Base-by-base conservation (phyloP, 2,797 vertebrate genomes). In the Leptodactylus fallax region DNA sequence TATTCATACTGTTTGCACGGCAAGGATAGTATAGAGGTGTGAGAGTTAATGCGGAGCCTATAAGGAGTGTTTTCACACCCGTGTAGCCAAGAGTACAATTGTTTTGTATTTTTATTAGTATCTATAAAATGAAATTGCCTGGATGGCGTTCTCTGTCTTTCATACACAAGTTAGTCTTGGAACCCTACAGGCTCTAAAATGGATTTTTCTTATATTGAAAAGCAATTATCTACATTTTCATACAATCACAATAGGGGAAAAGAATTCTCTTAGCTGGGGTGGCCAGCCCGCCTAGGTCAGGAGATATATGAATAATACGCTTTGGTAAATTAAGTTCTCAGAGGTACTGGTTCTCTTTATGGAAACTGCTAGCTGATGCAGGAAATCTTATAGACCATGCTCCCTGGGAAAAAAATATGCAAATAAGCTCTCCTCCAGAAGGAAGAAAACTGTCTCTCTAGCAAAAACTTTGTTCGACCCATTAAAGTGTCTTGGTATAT, bases 151-250 rank as follows among this genome's bases (percentile, higher is more conserved):
- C 16, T 67, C 65, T 0, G 65, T 67, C 36, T 69, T 69, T 69
- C 67, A 71, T 71, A 45, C 16, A 36, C 67, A 45, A 71, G 14
- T 71, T 45, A 36, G 67, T 71, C 67, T 71, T 45, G 67, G 27
- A 71, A 71, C 13, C 67, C 67, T 45, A 45, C 67, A 71, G 67
- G 27, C 67, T 71, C 67, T 45, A 19, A 45, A 71, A 71, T 71
- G 67, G 67, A 71, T 71, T 71, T 71, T 36, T 71, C 16, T 45
- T 71, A 16, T 71, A 16, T 71, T 71, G 67, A 71, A 71, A n/a
- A 36, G 67, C 67, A 71, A 36, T 69, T 69, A 69, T 71, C 67
- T 71, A 45, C 13, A 36, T 71, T 71, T 71, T 27, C 67, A 71
- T 14, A 36, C 23, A 23, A 65, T 65, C 63, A 65, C 63, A 23